Conservation (phyloP, 2,797 vertebrate genomes). For the Sternotherus odoratus region DNA sequence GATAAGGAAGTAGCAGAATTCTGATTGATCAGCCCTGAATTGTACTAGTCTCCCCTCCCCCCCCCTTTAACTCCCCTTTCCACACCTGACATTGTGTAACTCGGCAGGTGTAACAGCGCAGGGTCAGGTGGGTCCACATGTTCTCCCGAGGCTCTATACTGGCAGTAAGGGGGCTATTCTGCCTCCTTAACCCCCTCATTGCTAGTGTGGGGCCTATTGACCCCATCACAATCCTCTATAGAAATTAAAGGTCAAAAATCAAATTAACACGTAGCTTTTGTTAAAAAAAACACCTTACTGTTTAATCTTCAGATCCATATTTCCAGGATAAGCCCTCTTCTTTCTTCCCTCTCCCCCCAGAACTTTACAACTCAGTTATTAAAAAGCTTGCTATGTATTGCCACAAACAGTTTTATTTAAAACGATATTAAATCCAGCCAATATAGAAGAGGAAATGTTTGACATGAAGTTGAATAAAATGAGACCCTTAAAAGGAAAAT, state of each 20-base stretch:
- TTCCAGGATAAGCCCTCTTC: neutral
- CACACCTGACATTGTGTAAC: neutral
- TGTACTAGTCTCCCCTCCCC: neutral
- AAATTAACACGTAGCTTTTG: neutral
- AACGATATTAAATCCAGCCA: conserved; percentile 17
- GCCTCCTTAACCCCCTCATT: neutral
- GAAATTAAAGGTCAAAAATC: neutral
- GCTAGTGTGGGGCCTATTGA: neutral
- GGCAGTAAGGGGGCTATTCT: neutral
- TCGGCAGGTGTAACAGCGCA: neutral
- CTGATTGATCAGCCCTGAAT: neutral
- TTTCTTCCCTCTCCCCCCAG: neutral
- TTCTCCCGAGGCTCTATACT: neutral
- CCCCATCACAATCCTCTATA: neutral
- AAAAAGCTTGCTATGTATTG: neutral
- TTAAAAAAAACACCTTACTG: neutral
- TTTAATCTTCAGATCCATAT: neutral
- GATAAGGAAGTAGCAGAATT: neutral
- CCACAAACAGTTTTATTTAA: conserved; percentile 23
- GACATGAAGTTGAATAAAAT: conserved; percentile 33
- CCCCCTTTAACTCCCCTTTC: neutral
- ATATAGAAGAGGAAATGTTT: neutral
- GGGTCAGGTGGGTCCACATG: neutral
- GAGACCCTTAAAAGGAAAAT: conserved; percentile 25
- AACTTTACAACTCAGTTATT: neutral